Conservation (phyloP, 1,140 invertebrate genomes). For the Elymnias hypermnestra region DNA sequence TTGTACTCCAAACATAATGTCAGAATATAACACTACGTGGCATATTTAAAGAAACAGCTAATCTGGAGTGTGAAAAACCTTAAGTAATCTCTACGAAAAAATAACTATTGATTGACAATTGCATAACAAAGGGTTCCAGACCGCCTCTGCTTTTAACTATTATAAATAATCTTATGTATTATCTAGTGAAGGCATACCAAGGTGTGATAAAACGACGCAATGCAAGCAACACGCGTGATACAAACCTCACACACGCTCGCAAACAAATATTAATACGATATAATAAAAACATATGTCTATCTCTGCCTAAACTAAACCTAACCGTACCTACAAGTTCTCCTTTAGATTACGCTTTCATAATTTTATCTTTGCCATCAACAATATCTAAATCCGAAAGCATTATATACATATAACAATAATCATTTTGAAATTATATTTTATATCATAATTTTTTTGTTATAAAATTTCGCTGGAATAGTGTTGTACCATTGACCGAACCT, state of each 20-base stretch:
- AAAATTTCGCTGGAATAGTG: too few relatives aligned
- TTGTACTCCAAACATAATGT: too few relatives aligned
- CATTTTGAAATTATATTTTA: constrained; percentile 37
- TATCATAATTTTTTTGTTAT: too few relatives aligned
- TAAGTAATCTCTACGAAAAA: constrained; percentile 27
- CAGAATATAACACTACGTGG: too few relatives aligned
- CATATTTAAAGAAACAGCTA: too few relatives aligned
- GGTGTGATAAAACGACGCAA: constrained; percentile 50
- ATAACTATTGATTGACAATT: constrained; percentile 8
- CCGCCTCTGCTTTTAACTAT: constrained; percentile 23
- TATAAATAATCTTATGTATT: constrained; percentile 37
- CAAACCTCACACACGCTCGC: constrained; percentile 41
- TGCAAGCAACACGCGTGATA: constrained; percentile 43
- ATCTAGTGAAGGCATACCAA: constrained; percentile 67
- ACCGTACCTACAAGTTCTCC: constrained; percentile 36
- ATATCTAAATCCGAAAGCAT: constrained; percentile 51
- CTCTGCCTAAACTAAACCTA: constrained; percentile 63
- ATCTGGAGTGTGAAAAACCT: constrained; percentile 11
- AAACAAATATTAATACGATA: constrained; percentile 40
- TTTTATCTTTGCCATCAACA: constrained; percentile 13
- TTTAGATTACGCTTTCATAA: constrained; percentile 2
- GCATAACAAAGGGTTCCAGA: constrained; percentile 17
- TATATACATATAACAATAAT: constrained; percentile 70
- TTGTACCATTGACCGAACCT: too few relatives aligned
- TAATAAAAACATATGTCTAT: constrained; percentile 57